Base-by-base conservation (phyloP, 2,113 vertebrate species). In the Tetrao urogallus region DNA sequence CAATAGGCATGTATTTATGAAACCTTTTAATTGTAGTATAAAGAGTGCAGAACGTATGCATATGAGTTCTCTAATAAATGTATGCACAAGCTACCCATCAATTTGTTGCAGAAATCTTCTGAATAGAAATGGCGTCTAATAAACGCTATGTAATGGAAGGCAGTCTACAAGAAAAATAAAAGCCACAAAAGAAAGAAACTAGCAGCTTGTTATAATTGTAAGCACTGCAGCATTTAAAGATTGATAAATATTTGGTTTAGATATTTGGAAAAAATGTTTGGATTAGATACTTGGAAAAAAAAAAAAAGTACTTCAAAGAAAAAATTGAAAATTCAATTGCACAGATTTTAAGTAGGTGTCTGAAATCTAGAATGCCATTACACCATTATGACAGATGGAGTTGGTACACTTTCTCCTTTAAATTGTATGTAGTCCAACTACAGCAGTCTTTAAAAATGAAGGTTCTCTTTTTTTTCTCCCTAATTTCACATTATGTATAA, bases 341-440 rank as follows among this genome's bases (percentile, higher is more conserved):
- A 93, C 96, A 97, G 94, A 95, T 94, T 97, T 97, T 95, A 94
- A 93, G 95, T 97, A 96, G 97, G 96, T 97, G 92, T 97, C 94
- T 56, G 80, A 96, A 96, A 94, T 94, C 85, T 96, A 92, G 70
- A 81, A 69, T 92, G 63, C 74, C 93, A 73, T 82, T 82, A 67
- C 89, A 94, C 67, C 43, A 40, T 81, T 95, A 40, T 40, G 92
- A 75, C 92, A 97, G 95, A 86, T 95, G 74, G 90, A 71, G 30
- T 85, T 72, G 20, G 70, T 70, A 86, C 92, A 76, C 73, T 71
- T 95, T 91, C 81, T 82, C 82, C 38, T 81, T 89, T 84, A 90
- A 85, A 48, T 72, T 71, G 21, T 85, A 79, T 87, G 70, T 86
- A 85, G 64, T 95, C 60, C 91, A 89, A 6, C 28, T 75, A 34